phyloP scores from a whole-genome alignment of 2,888 invertebrate species.

The Acrocera orbiculus region DNA sequence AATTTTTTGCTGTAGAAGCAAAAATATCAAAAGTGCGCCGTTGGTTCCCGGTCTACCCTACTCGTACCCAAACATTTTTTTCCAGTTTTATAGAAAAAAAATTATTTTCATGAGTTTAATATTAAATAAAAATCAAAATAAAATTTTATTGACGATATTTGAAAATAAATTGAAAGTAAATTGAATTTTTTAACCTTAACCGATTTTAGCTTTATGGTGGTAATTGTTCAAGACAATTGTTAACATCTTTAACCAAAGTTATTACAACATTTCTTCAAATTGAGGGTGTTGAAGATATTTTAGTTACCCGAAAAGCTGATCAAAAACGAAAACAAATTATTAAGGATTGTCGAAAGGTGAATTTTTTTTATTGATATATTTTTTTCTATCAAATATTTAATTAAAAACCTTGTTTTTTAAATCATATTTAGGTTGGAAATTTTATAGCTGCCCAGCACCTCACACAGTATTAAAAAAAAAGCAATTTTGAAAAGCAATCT shows the following conservation, averaged over 20 bases:
- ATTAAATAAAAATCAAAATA: too few relatives aligned
- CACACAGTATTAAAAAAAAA: too few relatives aligned
- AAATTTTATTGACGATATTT: too few relatives aligned
- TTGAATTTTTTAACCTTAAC: conserved; percentile 27
- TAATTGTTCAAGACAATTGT: conserved; percentile 54
- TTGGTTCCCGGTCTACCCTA: too few relatives aligned
- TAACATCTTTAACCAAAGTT: conserved; percentile 80
- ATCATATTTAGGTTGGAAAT: conserved; percentile 34
- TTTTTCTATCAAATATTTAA: not conserved
- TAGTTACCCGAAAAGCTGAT: conserved; percentile 59
- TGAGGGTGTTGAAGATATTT: conserved; percentile 84
- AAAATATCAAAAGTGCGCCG: too few relatives aligned
- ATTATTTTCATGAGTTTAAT: too few relatives aligned
- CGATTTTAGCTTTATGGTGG: conserved; percentile 69
- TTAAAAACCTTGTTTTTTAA: too few relatives aligned
- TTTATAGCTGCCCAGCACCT: conserved; percentile 44
- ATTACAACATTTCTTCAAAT: conserved; percentile 81
- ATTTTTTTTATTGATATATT: not conserved
- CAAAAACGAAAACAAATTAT: conserved; percentile 51
- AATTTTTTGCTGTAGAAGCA: too few relatives aligned
- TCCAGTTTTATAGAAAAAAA: too few relatives aligned
- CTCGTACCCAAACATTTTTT: too few relatives aligned
- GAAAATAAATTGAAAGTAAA: too few relatives aligned
- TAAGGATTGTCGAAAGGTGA: conserved; percentile 36
- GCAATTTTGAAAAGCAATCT: too few relatives aligned